These are phyloP conservation scores for Gonioctena quinquepunctata DNA, from an alignment of 1,140 invertebrate species.

Conservation along the genomic window DNA sequence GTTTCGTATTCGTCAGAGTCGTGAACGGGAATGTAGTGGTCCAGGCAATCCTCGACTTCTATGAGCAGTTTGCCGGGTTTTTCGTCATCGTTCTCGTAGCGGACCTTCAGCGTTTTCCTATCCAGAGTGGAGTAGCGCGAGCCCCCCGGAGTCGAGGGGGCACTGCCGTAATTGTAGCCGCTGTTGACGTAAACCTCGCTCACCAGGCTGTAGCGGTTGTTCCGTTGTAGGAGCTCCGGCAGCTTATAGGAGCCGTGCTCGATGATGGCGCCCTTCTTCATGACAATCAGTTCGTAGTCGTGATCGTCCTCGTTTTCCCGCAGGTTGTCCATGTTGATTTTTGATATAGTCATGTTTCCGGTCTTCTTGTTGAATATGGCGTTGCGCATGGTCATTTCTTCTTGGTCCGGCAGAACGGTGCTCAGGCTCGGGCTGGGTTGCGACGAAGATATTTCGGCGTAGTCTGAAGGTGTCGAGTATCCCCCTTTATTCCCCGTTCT, in stretches of 20 bases:
- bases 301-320: conserved; percentile 45
- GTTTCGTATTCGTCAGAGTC: conserved; percentile 80
- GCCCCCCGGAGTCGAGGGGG: conserved; percentile 62
- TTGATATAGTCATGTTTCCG: conserved; percentile 63
- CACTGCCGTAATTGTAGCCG: conserved; percentile 69
- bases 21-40: conserved; percentile 69
- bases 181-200: conserved; percentile 80
- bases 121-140: conserved; percentile 66
- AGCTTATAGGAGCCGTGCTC: conserved; percentile 54
- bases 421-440: conserved; percentile 72
- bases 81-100: conserved; percentile 61
- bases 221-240: conserved; percentile 59
- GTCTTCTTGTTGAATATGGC: conserved; percentile 66
- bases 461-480: conserved; percentile 67
- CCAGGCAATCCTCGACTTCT: conserved; percentile 74
- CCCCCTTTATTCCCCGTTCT: conserved; percentile 57
- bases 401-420: conserved; percentile 72
- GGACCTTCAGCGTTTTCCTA: conserved; percentile 60
- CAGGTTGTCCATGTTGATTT: conserved; percentile 53
- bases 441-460: conserved; percentile 65
- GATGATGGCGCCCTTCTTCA: conserved; percentile 58
- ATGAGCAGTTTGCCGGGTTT: conserved; percentile 76
- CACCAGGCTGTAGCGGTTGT: conserved; percentile 68
- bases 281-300: conserved; percentile 58
- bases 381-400: conserved; percentile 77